Base-by-base conservation (phyloP, 2,797 vertebrate genomes). In the Catamblyrhynchus diadema region DNA sequence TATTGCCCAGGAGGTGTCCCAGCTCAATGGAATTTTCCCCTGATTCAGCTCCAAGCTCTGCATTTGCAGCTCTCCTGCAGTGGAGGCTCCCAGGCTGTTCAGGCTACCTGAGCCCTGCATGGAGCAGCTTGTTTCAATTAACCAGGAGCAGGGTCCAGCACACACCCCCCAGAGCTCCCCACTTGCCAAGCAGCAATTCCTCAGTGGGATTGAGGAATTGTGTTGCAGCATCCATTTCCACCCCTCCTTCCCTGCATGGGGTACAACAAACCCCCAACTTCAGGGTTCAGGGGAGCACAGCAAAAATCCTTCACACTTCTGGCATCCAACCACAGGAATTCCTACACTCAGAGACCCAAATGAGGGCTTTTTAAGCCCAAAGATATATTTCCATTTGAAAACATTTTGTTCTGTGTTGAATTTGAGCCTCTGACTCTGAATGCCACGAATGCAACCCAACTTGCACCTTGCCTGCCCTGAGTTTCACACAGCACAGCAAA, bases 391-490 rank as follows among this genome's bases (percentile, higher is more conserved):
- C 28, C 6, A 22, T 28, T 45, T 73, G 66, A 65, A 42, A 48
- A 25, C 16, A 51, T 51, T 64, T 45, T 2, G 3, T 41, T 65
- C 20, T 61, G 30, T 12, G 14, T 0, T 28, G 28, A 72, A 51
- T 79, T 59, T 33, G 60, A 69, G 59, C 27, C 32, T n/a, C 25
- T 56, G 81, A 53, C 73, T 83, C 66, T 21, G 33, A 72, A 61
- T 1, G 1, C 44, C 10, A 3, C 0, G 0, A 71, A 42, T 9
- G 4, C 39, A 81, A 53, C 23, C 22, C 20, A 65, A 8, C 39
- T 69, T 44, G 19, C 27, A 60, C 39, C 41, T n/a, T 65, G 70
- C 35, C 60, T 35, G 5, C 14, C 41, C 45, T 1, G 4, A 7
- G 35, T 89, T 87, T 23, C 33, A 45, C 21, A 48, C 23, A 84